A percentile compares a stretch with the other conserved stretches of the same genome.
These are phyloP conservation scores for Drosophila pseudoananassae DNA, from an alignment of 1,140 invertebrate genomes.

Conservation along the genomic window DNA sequence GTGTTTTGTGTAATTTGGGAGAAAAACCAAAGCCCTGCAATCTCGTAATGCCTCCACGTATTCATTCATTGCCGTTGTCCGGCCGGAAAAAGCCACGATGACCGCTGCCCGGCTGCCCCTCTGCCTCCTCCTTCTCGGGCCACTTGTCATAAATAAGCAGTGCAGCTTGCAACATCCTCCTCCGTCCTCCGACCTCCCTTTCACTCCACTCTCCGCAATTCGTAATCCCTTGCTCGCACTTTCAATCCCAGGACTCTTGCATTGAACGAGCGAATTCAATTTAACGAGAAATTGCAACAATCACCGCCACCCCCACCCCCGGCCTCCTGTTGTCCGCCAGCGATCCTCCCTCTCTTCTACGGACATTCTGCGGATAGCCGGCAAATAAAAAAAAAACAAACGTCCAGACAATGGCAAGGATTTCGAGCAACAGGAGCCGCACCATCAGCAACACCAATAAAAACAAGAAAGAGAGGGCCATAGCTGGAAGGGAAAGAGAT, in stretches of 20 bases:
- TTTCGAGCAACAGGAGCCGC: slow-evolving; percentile 74
- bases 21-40: slow-evolving; percentile 63
- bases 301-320: slow-evolving; percentile 49
- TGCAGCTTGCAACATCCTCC: slow-evolving; percentile 41
- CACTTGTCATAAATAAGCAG: slow-evolving; percentile 80
- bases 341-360: background rate
- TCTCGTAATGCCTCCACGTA: slow-evolving; percentile 68
- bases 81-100: slow-evolving; percentile 17
- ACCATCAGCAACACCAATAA: slow-evolving; percentile 36
- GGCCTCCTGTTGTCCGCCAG: background rate
- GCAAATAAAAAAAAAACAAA: slow-evolving; percentile 35
- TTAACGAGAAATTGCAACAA: slow-evolving; percentile 82
- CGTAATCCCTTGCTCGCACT: slow-evolving; percentile 15
- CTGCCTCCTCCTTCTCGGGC: slow-evolving; percentile 6
- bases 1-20: slow-evolving; percentile 70
- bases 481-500: slow-evolving; percentile 3
- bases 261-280: slow-evolving; percentile 78
- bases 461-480: slow-evolving; percentile 3
- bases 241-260: slow-evolving; percentile 47
- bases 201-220: slow-evolving; percentile 14
- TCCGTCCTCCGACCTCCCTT: background rate
- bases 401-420: slow-evolving; percentile 58
- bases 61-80: slow-evolving; percentile 39
- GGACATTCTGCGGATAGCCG: slow-evolving; percentile 60
- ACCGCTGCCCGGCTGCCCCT: background rate